Evolutionary conservation across 2,888 invertebrate genomes (phyloP).

Genomic region (Drosophila lutescens): DNA sequence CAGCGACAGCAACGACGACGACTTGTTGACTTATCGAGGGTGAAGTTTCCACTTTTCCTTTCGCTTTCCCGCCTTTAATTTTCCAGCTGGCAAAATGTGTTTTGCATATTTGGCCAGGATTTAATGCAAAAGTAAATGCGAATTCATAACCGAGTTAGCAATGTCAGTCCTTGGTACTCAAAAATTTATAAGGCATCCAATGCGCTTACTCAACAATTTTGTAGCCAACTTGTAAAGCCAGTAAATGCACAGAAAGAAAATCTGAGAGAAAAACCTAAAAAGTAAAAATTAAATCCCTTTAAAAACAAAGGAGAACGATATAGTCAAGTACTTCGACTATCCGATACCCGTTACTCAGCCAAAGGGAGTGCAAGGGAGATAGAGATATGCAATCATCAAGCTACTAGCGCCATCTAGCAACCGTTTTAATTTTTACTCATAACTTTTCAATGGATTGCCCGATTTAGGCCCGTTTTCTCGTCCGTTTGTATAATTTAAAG

Average conservation of each 20-base stretch:
- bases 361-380: too few species aligned
- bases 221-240: slow-evolving; percentile 2
- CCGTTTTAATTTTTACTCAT: too few species aligned
- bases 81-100: slow-evolving; percentile 44
- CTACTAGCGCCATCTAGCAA: too few species aligned
- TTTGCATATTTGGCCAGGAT: slow-evolving; percentile 54
- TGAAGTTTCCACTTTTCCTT: slow-evolving; percentile 25
- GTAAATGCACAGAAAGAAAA: slow-evolving; percentile 16
- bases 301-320: too few species aligned
- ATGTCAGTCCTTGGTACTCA: slow-evolving; percentile 4
- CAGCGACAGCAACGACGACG: slow-evolving; percentile 28
- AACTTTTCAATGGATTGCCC: too few species aligned
- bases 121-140: slow-evolving; percentile 38
- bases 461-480: too few species aligned
- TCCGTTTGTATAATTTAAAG: too few species aligned
- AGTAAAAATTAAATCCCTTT: too few species aligned
- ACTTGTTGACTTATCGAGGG: slow-evolving; percentile 49
- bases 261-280: too few species aligned
- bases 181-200: slow-evolving; percentile 33
- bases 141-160: slow-evolving; percentile 33
- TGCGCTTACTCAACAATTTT: slow-evolving; percentile 24
- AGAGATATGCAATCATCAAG: too few species aligned
- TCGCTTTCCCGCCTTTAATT: slow-evolving; percentile 33
- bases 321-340: too few species aligned
- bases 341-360: too few species aligned